phyloP scores from a whole-genome alignment of 2,797 vertebrate genomes.

The Sebastolobus alascanus region DNA sequence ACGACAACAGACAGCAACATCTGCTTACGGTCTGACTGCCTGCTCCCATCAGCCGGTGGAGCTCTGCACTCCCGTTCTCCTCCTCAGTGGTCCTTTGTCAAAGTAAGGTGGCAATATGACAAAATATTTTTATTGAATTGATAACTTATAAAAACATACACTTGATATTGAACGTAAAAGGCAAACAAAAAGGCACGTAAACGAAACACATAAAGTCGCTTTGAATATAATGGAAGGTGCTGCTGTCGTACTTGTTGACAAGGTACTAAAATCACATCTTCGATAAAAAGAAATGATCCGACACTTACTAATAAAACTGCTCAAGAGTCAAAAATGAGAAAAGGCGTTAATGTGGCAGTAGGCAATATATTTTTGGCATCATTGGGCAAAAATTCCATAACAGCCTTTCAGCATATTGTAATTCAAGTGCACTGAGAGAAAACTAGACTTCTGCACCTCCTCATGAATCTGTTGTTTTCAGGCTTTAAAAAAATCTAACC shows the following conservation, averaged over 20 bases:
- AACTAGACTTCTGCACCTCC: too few species aligned
- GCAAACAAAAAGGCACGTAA: neutral
- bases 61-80: neutral
- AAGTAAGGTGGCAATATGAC: neutral
- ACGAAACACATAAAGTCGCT: neutral
- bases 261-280: neutral
- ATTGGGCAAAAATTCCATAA: too few species aligned
- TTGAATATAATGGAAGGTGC: neutral
- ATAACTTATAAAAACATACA: neutral
- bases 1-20: neutral
- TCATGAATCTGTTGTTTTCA: too few species aligned
- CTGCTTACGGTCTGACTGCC: neutral
- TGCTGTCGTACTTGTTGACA: neutral
- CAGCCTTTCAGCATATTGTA: too few species aligned
- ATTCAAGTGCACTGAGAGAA: too few species aligned
- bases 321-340: neutral
- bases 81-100: slow-evolving; percentile 6
- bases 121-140: neutral
- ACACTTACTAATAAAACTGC: neutral
- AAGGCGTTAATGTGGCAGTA: neutral
- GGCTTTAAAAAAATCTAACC: too few species aligned
- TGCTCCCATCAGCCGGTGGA: slow-evolving; percentile 2
- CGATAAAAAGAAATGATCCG: neutral
- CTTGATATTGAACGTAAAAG: neutral
- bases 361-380: neutral